Base-by-base conservation (phyloP, 2,797 vertebrate species). In the Bradypus variegatus region DNA sequence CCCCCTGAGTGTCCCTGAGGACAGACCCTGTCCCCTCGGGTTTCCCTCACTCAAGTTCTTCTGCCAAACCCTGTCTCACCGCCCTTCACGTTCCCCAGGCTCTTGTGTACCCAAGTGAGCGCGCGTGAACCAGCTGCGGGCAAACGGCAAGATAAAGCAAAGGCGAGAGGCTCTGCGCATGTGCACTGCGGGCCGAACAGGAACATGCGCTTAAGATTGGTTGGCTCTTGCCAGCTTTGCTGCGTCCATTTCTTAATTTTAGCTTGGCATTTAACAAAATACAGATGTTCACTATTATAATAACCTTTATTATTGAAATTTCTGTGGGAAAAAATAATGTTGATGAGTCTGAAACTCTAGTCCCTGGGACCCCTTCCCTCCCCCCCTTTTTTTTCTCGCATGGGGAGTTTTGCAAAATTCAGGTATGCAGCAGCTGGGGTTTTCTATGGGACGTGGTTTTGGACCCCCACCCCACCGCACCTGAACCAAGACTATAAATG, bases 201-300 rank as follows among this genome's bases (percentile, higher is more conserved):
- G 53, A 9, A 88, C 77, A 65, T 2, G 36, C 0, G 60, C 16
- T 92, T 86, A 5, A 33, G n/a, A 50, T 38, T 65, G 31, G 58
- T 38, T 65, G 31, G 5, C 16, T 27, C 14, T 31, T 72, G 72
- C 80, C 91, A 4, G 14, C 65, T 91, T 78, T 41, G 53, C 75
- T 79, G 80, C 33, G 58, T 82, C 85, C 76, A n/a, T 86, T 85
- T 80, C 91, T 88, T 75, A 58, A 25, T 84, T 95, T 88, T 50
- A 80, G 64, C 48, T 62, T 8, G 7, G 36, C 72, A 67, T 62
- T 50, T 67, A 91, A 79, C 84, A 73, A 93, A 91, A 83, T 41
- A 70, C 19, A 64, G 33, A 72, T 75, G 60, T 53, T 79, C 79
- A 64, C 75, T 76, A 90, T 80, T 77, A 91, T 92, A 86, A 79